A percentile compares a stretch with the other conserved stretches of the same genome.
phyloP scores from a whole-genome alignment of 2,797 vertebrate species.

The Mormyrus proboscirostris region DNA sequence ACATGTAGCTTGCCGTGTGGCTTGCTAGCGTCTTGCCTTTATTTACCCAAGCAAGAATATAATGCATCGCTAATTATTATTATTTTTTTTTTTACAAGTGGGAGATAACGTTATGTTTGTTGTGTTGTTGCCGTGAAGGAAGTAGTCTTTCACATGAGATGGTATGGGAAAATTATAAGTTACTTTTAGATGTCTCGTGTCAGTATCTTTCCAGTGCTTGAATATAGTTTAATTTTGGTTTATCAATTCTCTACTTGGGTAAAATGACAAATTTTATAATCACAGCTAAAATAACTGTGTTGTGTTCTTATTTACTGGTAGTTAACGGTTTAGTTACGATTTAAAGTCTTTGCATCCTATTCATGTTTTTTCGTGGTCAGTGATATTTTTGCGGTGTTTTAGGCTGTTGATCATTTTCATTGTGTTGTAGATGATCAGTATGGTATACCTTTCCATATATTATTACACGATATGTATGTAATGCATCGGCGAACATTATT shows the following conservation, averaged over 20 bases:
- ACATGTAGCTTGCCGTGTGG: not conserved
- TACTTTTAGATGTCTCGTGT: not conserved
- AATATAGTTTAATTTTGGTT: not conserved
- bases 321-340: not conserved
- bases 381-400: not conserved
- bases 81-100: not conserved
- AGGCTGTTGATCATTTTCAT: not conserved
- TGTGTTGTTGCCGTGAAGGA: constrained; percentile 14
- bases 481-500: not conserved
- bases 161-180: constrained; percentile 14
- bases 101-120: constrained; percentile 41
- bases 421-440: not conserved
- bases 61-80: not conserved
- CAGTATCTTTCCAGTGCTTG: not conserved
- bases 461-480: not conserved
- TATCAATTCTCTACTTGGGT: not conserved
- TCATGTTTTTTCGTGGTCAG: not conserved
- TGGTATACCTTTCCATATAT: not conserved
- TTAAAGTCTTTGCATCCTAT: not conserved
- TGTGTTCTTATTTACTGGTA: not conserved
- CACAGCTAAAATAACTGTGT: not conserved
- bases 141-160: constrained; percentile 32
- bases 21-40: not conserved
- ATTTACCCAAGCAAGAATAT: not conserved
- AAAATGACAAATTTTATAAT: not conserved